phyloP scores from a whole-genome alignment of 2,888 invertebrate genomes.

The Melanostoma mellinum region DNA sequence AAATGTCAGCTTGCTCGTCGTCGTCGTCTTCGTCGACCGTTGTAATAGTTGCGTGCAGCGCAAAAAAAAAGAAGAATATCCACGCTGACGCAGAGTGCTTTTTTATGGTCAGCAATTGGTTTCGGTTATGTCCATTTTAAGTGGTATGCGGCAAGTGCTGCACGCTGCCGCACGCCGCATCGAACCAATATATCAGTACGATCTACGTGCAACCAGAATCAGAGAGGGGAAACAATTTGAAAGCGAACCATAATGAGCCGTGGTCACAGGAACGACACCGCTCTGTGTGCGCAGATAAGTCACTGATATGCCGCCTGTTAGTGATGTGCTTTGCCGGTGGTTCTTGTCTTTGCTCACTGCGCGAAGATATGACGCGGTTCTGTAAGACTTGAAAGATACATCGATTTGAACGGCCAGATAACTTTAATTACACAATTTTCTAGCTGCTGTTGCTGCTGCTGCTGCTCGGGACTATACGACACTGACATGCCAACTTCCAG shows the following conservation, averaged over 20 bases:
- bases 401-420: constrained; percentile 68
- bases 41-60: constrained; percentile 60
- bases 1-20: constrained; percentile 79
- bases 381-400: constrained; percentile 71
- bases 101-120: constrained; percentile 71
- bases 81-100: constrained; percentile 66
- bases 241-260: constrained; percentile 69
- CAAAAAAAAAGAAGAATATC: constrained; percentile 42
- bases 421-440: constrained; percentile 73
- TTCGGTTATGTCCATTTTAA: constrained; percentile 72
- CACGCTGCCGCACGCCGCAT: constrained; percentile 33
- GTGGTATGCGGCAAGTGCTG: constrained; percentile 71
- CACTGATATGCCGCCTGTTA: constrained; percentile 68
- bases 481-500: constrained; percentile 16
- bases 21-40: constrained; percentile 22
- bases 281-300: constrained; percentile 67
- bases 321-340: constrained; percentile 59
- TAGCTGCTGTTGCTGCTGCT: constrained; percentile 49
- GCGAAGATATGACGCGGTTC: constrained; percentile 69
- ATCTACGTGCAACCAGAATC: constrained; percentile 28
- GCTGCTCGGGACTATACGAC: constrained; percentile 6
- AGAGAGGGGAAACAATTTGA: constrained; percentile 34
- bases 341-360: constrained; percentile 63
- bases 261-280: constrained; percentile 68
- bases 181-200: constrained; percentile 39